phyloP scores from a whole-genome alignment of 2,113 vertebrate species.

The Marcusenius ussheri region DNA sequence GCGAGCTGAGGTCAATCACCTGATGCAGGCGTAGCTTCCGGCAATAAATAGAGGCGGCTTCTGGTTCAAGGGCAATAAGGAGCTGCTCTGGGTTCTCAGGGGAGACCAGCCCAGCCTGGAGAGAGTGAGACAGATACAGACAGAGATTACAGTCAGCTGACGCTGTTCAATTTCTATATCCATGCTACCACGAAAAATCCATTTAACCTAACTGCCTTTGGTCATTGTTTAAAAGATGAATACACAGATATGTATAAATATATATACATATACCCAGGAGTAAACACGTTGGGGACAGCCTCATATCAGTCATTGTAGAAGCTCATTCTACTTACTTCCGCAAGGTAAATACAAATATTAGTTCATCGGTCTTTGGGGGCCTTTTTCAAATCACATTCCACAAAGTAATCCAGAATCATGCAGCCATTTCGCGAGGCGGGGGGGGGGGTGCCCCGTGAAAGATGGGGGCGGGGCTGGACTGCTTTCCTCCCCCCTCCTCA shows the following conservation, averaged over 20 bases:
- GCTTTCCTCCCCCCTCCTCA: slow-evolving; percentile 21
- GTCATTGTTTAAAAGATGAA: not conserved
- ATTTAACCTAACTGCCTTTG: not conserved
- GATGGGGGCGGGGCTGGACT: not conserved
- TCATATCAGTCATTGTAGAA: not conserved
- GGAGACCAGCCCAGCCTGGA: slow-evolving; percentile 79
- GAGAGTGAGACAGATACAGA: not conserved
- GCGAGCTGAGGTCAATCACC: slow-evolving; percentile 78
- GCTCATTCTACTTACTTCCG: not conserved
- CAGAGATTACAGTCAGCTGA: not conserved
- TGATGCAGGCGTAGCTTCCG: slow-evolving; percentile 88
- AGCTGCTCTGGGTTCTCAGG: slow-evolving; percentile 77
- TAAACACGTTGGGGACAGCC: not conserved
- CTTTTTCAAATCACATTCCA: not conserved
- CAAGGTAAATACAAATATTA: not conserved
- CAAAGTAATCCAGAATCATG: not conserved
- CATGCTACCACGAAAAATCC: not conserved
- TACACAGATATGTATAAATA: not conserved
- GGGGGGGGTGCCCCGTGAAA: no score
- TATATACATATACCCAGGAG: not conserved
- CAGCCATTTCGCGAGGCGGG: not conserved
- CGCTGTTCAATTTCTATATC: not conserved
- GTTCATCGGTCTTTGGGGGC: not conserved
- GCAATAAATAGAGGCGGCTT: slow-evolving; percentile 91
- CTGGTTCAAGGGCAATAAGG: slow-evolving; percentile 86